Evolutionary conservation across 2,888 invertebrate genomes (phyloP).

Genomic region (Globia sparganii): DNA sequence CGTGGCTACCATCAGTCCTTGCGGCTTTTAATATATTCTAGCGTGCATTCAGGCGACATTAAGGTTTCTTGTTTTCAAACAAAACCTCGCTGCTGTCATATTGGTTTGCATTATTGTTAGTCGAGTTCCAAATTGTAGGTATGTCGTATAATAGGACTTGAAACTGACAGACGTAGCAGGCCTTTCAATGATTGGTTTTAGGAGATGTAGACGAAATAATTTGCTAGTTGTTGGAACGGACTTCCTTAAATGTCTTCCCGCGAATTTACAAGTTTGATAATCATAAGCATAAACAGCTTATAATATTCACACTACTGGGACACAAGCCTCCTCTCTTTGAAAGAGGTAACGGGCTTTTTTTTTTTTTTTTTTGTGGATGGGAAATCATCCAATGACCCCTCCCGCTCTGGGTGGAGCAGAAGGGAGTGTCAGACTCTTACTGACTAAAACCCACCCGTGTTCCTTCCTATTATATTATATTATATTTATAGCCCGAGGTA

Average conservation of each 20-base stretch:
- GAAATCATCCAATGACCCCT: too few species aligned
- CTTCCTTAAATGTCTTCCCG: not conserved
- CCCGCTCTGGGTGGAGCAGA: too few species aligned
- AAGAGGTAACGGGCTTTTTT: not conserved
- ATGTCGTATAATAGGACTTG: conserved; percentile 11
- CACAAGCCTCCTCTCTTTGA: not conserved
- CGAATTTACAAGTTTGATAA: not conserved
- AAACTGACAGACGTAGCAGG: not conserved
- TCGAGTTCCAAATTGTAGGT: conserved; percentile 20
- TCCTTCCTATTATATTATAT: too few species aligned
- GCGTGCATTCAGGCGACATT: conserved; percentile 67
- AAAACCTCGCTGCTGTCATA: conserved; percentile 37
- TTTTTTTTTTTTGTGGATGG: too few species aligned
- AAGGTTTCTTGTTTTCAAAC: conserved; percentile 63
- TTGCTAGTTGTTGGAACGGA: not conserved
- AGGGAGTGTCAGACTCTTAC: too few species aligned
- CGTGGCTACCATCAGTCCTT: conserved; percentile 72
- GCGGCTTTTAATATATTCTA: conserved; percentile 69
- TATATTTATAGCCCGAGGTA: too few species aligned
- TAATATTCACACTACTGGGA: not conserved
- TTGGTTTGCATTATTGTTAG: conserved; percentile 33
- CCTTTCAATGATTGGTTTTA: not conserved
- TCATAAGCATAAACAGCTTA: not conserved
- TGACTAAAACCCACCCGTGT: too few species aligned
- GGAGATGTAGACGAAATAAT: not conserved